Base-by-base conservation (phyloP, 2,888 invertebrate genomes). In the Podotricha telesiphe region DNA sequence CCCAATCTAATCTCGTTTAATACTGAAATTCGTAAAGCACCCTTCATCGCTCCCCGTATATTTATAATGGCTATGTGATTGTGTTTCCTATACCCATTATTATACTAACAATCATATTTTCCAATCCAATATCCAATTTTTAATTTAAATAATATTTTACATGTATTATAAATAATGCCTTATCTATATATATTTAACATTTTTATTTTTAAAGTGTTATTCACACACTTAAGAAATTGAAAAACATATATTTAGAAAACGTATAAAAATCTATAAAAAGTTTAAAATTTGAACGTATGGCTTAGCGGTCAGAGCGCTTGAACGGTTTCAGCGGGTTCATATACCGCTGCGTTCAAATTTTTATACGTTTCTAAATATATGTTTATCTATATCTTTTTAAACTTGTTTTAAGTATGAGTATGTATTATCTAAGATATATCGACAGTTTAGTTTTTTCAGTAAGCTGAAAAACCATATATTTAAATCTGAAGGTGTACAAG, bases 1-100 rank as follows among this genome's bases (percentile, higher is more conserved):
- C 76, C 78, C 84, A 85, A 87, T 87, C 85, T 84, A 87, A 87
- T 87, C 83, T 79, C 75, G 70, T 73, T 71, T 74, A 74, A 76
- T 71, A 68, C 66, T 66, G 75, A 69, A 68, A 69, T 68, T 65
- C 68, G 71, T 70, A 72, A 75, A 77, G 71, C 73, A 75, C 64
- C 76, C 73, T 74, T 69, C 71, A 72, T 62, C 68, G 65, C 73
- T 69, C 75, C 75, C 75, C 65, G 34, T 59, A 58, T 70, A 51
- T 58, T 67, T 67, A 67, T 67, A 70, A 65, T 68, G 42, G 53
- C 63, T 53, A 64, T 67, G 55, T 64, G 59, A 59, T 64, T 70
- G 34, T 71, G 48, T 61, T 67, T 45, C 22, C 55, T 47, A 42
- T 37, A 20, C 15, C 53, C 53, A 28, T 40, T 53, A 19, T 34